These are phyloP conservation scores for Oncopeltus fasciatus DNA, from an alignment of 1,140 invertebrate species.

Conservation along the genomic window DNA sequence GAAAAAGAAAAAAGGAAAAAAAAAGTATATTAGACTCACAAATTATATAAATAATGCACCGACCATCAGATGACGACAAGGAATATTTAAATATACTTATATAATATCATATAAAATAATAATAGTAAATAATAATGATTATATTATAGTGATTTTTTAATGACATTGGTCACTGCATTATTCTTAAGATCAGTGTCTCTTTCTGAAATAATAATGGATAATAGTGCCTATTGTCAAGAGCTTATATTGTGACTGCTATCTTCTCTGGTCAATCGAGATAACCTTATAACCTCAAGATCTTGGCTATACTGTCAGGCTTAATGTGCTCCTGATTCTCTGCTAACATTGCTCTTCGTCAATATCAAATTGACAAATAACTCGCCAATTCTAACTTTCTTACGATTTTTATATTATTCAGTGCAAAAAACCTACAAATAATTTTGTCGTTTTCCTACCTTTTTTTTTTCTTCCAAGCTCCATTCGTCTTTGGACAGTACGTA, in stretches of 20 bases:
- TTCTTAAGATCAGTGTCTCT: too few species aligned
- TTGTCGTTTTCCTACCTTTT: constrained; percentile 34
- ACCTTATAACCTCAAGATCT: background rate
- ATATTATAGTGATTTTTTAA: too few species aligned
- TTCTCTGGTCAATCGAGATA: background rate
- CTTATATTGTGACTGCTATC: background rate
- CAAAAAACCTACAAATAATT: background rate
- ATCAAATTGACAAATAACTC: background rate
- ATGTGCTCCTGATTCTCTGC: background rate
- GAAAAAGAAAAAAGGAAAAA: too few species aligned
- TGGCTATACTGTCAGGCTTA: background rate
- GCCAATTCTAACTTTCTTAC: background rate
- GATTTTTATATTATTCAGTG: background rate
- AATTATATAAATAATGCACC: too few species aligned
- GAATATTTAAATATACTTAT: too few species aligned
- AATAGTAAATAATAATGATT: too few species aligned
- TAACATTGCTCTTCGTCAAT: background rate
- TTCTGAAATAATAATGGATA: too few species aligned
- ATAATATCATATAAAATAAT: too few species aligned
- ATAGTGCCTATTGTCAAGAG: background rate
- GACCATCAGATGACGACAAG: too few species aligned
- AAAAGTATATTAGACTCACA: too few species aligned
- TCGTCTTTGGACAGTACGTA: constrained; percentile 79
- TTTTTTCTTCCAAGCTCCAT: constrained; percentile 57
- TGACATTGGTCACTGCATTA: too few species aligned